Percentiles rank a stretch among this genome's conserved stretches.
Evolutionary conservation across 2,888 invertebrate genomes (phyloP).

Genomic region (Apeira syringaria): DNA sequence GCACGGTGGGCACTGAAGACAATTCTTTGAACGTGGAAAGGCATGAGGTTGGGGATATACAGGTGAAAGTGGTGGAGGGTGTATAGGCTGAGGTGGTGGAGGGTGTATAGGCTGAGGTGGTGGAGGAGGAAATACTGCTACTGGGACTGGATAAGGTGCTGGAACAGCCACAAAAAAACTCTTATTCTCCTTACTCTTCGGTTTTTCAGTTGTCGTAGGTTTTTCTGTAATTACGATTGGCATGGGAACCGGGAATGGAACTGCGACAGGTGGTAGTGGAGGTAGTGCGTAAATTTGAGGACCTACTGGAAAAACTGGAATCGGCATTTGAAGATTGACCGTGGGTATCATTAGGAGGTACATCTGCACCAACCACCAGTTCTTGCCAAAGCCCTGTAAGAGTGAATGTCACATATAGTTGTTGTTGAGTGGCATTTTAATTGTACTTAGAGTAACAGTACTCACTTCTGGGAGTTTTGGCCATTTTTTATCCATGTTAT

Average conservation of each 20-base stretch:
- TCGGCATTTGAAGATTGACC: slow-evolving; percentile 8
- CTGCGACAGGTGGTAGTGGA: slow-evolving; percentile 13
- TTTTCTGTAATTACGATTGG: slow-evolving; percentile 7
- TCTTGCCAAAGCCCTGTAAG: slow-evolving; percentile 3
- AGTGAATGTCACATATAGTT: no score
- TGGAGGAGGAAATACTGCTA: slow-evolving; percentile 2
- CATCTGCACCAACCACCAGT: slow-evolving; percentile 2
- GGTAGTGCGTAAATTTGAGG: slow-evolving; percentile 16
- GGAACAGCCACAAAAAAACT: slow-evolving; percentile 8
- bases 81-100: not conserved
- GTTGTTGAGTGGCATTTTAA: no score
- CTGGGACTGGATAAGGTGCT: slow-evolving; percentile 14
- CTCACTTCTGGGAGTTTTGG: no score
- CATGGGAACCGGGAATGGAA: slow-evolving; percentile 10
- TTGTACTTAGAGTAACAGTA: no score
- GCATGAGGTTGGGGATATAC: no score
- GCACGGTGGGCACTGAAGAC: not conserved
- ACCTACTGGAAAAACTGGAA: slow-evolving; percentile 3
- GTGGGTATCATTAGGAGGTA: slow-evolving; percentile 9
- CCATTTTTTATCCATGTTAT: no score
- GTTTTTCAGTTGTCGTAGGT: not conserved
- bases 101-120: not conserved
- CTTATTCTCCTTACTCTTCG: not conserved
- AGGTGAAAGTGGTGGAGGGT: not conserved
- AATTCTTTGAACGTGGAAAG: slow-evolving; percentile 1